Percentiles rank a stretch among this genome's conserved stretches.
Conservation (phyloP, 2,888 invertebrate species). For the Cataglyphis albicans region DNA sequence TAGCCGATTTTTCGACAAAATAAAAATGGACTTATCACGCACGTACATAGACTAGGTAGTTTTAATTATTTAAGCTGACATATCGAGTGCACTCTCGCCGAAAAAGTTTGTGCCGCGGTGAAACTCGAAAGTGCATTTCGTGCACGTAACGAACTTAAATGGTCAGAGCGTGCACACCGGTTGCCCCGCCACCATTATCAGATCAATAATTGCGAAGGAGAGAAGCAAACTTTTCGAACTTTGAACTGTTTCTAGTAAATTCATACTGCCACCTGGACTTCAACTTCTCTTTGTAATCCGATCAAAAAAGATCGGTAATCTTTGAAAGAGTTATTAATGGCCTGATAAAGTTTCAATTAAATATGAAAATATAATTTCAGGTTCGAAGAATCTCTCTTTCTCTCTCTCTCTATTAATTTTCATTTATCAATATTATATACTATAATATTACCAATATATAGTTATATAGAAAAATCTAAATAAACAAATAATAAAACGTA, state of each 20-base stretch:
- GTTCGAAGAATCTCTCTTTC: background rate
- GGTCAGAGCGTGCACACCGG: conserved; percentile 61
- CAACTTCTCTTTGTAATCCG: conserved; percentile 69
- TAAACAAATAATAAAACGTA: background rate
- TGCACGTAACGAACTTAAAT: conserved; percentile 72
- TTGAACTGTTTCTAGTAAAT: conserved; percentile 57
- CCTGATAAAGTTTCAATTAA: background rate
- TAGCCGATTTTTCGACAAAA: conserved; percentile 9
- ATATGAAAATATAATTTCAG: background rate
- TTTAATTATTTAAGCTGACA: conserved; percentile 71
- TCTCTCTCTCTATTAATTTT: background rate
- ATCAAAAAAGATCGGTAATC: conserved; percentile 59
- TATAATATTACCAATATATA: background rate
- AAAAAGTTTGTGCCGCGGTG: conserved; percentile 60
- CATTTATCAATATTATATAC: background rate
- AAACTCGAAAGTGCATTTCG: conserved; percentile 72
- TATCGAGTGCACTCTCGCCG: conserved; percentile 48
- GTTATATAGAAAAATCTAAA: background rate
- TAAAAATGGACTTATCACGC: conserved; percentile 28
- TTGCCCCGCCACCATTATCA: conserved; percentile 66
- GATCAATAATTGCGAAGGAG: conserved; percentile 70
- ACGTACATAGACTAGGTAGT: conserved; percentile 42
- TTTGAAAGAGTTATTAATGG: background rate
- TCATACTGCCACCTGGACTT: conserved; percentile 62
- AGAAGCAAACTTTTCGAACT: conserved; percentile 66